Evolutionary conservation across 2,888 invertebrate genomes (phyloP).

Genomic region (Margaritifera margaritifera): DNA sequence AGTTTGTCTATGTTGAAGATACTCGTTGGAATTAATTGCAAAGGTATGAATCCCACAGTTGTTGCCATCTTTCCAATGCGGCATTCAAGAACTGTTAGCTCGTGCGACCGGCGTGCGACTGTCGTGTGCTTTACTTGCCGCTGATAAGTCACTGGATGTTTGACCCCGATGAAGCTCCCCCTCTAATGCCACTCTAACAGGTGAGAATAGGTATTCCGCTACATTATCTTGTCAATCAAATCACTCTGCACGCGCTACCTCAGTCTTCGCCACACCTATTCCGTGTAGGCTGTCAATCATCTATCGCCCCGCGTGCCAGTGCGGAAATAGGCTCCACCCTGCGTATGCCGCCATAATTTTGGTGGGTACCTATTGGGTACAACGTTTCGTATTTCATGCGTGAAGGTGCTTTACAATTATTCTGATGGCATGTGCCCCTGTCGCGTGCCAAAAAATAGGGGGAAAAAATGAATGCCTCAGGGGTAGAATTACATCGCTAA

Average conservation of each 20-base stretch:
- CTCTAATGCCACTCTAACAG: conserved; percentile 33
- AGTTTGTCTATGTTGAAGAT: conserved; percentile 38
- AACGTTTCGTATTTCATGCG: no score
- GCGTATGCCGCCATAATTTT: no score
- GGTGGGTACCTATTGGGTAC: no score
- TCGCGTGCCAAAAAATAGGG: conserved; percentile 25
- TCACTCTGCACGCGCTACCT: conserved; percentile 31
- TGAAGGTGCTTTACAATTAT: no score
- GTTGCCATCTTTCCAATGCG: conserved; percentile 36
- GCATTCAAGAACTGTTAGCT: conserved; percentile 8
- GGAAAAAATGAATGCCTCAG: no score
- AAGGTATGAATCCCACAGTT: conserved; percentile 49
- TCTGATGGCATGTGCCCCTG: conserved; percentile 8
- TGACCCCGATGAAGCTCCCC: conserved; percentile 28
- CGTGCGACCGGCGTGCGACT: conserved; percentile 48
- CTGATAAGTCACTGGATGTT: conserved; percentile 31
- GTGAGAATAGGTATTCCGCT: conserved; percentile 31
- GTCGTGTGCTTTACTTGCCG: conserved; percentile 33
- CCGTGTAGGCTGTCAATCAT: conserved; percentile 31
- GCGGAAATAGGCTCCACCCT: conserved; percentile 10
- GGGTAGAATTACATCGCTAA: conserved; percentile 33
- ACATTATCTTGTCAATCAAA: conserved; percentile 35
- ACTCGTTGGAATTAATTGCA: conserved; percentile 45
- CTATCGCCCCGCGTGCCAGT: conserved; percentile 22
- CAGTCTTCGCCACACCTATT: conserved; percentile 30